Conservation (phyloP, 1,140 invertebrate species). For the fruit fly (Drosophila melanogaster) region DNA sequence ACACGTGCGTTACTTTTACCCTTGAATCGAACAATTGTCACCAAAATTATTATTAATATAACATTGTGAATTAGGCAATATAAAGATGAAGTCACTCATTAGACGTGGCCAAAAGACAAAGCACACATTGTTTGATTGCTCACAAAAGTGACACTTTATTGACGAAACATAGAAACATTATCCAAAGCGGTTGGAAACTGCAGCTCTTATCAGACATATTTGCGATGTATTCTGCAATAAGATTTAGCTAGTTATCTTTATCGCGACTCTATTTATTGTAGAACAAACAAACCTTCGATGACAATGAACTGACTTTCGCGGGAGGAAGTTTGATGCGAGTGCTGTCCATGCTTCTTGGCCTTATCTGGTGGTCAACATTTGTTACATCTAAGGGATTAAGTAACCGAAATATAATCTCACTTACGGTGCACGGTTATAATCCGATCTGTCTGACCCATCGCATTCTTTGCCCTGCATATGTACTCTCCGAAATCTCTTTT, state of each 20-base stretch:
- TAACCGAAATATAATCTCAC: background rate
- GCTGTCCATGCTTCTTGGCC: constrained; percentile 73
- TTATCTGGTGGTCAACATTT: constrained; percentile 47
- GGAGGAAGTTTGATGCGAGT: constrained; percentile 68
- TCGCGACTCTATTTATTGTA: background rate
- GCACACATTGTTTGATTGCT: constrained; percentile 19
- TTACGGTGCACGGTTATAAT: constrained; percentile 87
- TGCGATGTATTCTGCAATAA: constrained; percentile 60
- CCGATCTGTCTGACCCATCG: constrained; percentile 86
- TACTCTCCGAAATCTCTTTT: constrained; percentile 87
- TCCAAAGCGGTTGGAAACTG: constrained; percentile 17
- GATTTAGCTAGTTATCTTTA: background rate
- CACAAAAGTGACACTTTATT: constrained; percentile 58
- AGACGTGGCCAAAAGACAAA: constrained; percentile 62
- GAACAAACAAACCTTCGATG: constrained; percentile 63
- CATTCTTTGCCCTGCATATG: constrained; percentile 87
- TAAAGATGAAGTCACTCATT: constrained; percentile 48
- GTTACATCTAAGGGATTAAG: background rate
- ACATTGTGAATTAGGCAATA: constrained; percentile 53
- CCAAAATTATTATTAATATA: constrained; percentile 39
- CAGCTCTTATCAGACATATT: constrained; percentile 16
- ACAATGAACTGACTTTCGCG: constrained; percentile 77
- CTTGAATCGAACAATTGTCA: constrained; percentile 35
- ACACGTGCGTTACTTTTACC: constrained; percentile 27
- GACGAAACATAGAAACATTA: constrained; percentile 40